Percentiles rank a stretch among this genome's conserved stretches.
phyloP scores from a whole-genome alignment of 2,113 vertebrate species.

The Seriola rivoliana region DNA sequence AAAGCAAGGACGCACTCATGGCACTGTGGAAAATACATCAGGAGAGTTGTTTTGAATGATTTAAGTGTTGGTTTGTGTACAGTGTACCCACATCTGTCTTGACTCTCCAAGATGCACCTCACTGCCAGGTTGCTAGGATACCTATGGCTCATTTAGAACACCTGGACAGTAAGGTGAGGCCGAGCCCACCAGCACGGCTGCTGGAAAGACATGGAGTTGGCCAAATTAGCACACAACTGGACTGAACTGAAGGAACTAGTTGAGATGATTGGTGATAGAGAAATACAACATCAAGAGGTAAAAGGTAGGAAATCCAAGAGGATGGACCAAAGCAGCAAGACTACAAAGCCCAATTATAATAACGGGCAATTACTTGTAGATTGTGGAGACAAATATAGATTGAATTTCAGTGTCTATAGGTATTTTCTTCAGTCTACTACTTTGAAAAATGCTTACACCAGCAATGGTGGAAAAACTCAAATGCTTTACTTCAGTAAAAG shows the following conservation, averaged over 20 bases:
- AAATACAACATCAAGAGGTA: conserved; percentile 41
- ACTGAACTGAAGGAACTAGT: not conserved
- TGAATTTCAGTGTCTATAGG: too few relatives aligned
- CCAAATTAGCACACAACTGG: conserved; percentile 34
- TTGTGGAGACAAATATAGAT: not conserved
- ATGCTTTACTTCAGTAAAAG: too few relatives aligned
- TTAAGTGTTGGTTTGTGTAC: conserved; percentile 6
- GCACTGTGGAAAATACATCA: conserved; percentile 20
- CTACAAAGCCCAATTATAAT: conserved; percentile 8
- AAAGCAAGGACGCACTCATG: conserved; percentile 3
- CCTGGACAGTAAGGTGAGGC: conserved; percentile 70
- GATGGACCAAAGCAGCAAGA: conserved; percentile 20
- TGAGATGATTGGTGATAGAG: conserved; percentile 49
- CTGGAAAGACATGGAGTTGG: conserved; percentile 44
- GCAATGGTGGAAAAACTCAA: too few relatives aligned
- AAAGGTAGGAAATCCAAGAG: conserved; percentile 21
- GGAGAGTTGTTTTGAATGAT: conserved; percentile 43
- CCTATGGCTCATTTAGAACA: conserved; percentile 62
- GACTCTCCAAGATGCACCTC: conserved; percentile 12
- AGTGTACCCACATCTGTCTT: conserved; percentile 60
- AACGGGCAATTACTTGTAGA: not conserved
- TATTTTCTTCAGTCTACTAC: not conserved
- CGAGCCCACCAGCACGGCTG: conserved; percentile 42
- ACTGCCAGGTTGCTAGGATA: conserved; percentile 51
- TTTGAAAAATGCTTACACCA: too few relatives aligned